Conservation (phyloP, 2,113 vertebrate species). For the Phalacrocorax carbo region DNA sequence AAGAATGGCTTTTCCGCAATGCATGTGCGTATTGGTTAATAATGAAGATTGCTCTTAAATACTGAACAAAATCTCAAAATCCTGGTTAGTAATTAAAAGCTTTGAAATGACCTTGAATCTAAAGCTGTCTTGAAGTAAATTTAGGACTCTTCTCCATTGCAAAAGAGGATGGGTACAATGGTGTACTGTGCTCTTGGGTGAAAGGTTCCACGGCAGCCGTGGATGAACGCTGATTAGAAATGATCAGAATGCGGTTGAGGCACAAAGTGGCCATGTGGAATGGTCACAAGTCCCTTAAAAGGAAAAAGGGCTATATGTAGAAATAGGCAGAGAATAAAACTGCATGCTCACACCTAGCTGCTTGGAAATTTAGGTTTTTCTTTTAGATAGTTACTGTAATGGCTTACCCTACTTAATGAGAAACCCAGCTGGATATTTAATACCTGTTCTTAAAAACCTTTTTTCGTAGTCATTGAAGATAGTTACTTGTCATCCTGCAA, state of each 20-base stretch:
- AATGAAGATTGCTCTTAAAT: neutral
- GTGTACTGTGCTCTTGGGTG: neutral
- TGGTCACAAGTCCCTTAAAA: neutral
- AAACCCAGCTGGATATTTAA: neutral
- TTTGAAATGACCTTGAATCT: constrained; percentile 61
- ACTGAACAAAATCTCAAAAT: neutral
- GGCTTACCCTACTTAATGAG: neutral
- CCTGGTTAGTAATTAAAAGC: constrained; percentile 51
- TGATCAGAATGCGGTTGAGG: neutral
- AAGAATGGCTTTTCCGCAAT: neutral
- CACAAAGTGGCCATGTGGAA: neutral
- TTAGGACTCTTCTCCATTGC: constrained; percentile 12
- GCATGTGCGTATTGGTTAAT: neutral
- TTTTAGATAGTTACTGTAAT: neutral
- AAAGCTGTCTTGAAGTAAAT: constrained; percentile 39
- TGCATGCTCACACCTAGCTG: neutral
- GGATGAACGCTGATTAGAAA: neutral
- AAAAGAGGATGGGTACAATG: neutral
- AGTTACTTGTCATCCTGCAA: neutral
- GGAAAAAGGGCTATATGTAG: neutral
- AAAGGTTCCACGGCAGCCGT: neutral
- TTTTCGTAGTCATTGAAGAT: neutral
- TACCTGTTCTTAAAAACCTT: neutral
- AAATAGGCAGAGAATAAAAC: neutral
- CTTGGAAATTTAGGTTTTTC: neutral